A percentile compares a stretch with the other conserved stretches of the same genome.
Evolutionary conservation across 2,113 vertebrate species (phyloP).

Genomic region (Callithrix jacchus): DNA sequence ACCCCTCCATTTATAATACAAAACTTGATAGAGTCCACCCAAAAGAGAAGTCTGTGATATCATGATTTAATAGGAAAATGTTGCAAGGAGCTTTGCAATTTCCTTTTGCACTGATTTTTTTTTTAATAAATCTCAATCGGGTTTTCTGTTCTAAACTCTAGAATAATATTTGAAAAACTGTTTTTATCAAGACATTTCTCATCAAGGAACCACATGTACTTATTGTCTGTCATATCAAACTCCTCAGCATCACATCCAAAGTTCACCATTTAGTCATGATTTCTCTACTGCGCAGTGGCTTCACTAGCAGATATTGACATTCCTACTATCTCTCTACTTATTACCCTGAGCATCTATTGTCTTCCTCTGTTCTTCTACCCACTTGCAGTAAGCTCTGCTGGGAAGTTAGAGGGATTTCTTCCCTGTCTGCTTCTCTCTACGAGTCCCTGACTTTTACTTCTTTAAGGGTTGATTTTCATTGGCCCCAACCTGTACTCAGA

Average conservation of each 20-base stretch:
- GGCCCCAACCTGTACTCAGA: not conserved
- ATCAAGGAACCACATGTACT: not conserved
- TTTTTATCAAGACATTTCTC: constrained; percentile 35
- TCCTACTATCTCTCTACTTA: not conserved
- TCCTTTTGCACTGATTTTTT: not conserved
- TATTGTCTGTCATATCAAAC: not conserved
- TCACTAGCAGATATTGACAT: not conserved
- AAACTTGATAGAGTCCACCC: not conserved
- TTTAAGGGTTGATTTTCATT: not conserved
- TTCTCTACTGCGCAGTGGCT: not conserved
- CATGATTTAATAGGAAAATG: not conserved
- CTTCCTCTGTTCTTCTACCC: not conserved
- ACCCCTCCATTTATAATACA: not conserved
- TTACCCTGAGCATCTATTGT: not conserved
- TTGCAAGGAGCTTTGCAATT: not conserved
- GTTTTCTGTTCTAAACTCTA: not conserved
- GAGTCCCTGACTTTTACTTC: not conserved
- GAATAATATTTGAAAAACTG: not conserved
- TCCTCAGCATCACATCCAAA: fast-evolving
- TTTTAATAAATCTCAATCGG: not conserved
- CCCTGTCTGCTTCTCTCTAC: not conserved
- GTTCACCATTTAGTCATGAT: not conserved
- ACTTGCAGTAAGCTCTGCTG: not conserved
- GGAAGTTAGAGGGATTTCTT: not conserved
- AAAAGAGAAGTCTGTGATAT: not conserved